A percentile compares a stretch with the other conserved stretches of the same genome.
Conservation (phyloP, 2,888 invertebrate genomes). For the Lucinisca nassula region DNA sequence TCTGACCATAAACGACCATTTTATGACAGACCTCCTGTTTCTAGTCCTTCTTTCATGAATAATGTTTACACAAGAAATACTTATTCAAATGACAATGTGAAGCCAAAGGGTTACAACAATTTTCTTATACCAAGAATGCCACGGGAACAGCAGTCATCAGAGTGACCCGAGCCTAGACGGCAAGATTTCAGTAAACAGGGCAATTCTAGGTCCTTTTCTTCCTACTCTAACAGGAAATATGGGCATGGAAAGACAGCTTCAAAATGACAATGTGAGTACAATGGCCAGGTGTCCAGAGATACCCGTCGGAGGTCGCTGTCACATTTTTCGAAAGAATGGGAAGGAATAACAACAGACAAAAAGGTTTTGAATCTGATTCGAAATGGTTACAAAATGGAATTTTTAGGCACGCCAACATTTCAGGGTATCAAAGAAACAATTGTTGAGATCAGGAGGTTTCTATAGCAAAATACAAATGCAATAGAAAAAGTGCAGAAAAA, state of each 20-base stretch:
- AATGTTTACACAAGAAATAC: too few species aligned
- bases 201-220: background rate
- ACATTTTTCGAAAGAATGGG: too few species aligned
- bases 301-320: conserved; percentile 36
- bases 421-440: conserved; percentile 25
- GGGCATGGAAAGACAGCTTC: background rate
- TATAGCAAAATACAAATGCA: conserved; percentile 45
- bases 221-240: background rate
- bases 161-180: background rate
- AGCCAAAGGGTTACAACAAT: background rate
- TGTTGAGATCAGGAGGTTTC: conserved; percentile 1
- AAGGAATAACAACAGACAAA: too few species aligned
- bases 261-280: conserved; percentile 39
- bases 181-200: background rate
- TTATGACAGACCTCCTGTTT: background rate
- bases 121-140: background rate
- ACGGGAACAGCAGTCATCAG: background rate
- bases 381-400: conserved; percentile 40
- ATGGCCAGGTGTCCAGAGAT: conserved; percentile 33
- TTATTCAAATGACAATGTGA: background rate
- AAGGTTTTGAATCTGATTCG: too few species aligned
- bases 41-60: background rate
- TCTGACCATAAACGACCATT: background rate
- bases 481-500: conserved; percentile 35
- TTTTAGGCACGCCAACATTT: background rate